A percentile compares a stretch with the other conserved stretches of the same genome.
Conservation (phyloP, 2,113 vertebrate genomes). For the Microcebus lehilahytsara region DNA sequence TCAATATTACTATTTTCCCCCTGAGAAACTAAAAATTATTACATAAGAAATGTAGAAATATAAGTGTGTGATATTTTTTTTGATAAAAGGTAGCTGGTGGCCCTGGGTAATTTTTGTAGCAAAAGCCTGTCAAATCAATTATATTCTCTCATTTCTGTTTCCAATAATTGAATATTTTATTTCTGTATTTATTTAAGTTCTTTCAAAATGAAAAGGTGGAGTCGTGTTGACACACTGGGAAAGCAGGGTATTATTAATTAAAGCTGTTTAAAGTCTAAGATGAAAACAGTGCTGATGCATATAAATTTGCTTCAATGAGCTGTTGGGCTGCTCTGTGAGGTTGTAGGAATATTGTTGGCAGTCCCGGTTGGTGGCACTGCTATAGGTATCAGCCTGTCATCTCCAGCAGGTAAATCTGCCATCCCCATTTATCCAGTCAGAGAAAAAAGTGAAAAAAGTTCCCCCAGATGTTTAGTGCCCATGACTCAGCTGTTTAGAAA, state of each 20-base stretch:
- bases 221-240: constrained; percentile 77
- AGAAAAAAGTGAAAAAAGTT: background rate
- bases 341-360: constrained; percentile 31
- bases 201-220: constrained; percentile 80
- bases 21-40: constrained; percentile 69
- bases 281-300: constrained; percentile 81
- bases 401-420: background rate
- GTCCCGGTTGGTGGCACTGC: background rate
- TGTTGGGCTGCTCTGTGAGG: constrained; percentile 33
- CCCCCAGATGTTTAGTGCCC: background rate
- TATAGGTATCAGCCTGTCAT: background rate
- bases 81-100: constrained; percentile 62
- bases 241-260: constrained; percentile 83
- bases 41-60: constrained; percentile 65
- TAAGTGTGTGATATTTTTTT: constrained; percentile 44
- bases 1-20: constrained; percentile 63
- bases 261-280: constrained; percentile 80
- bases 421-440: background rate
- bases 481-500: background rate
- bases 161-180: constrained; percentile 83
- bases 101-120: constrained; percentile 59
- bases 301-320: constrained; percentile 79
- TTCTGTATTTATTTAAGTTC: constrained; percentile 83
- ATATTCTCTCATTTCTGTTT: constrained; percentile 78
- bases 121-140: constrained; percentile 70